phyloP scores from a whole-genome alignment of 2,113 vertebrate species.

The Agapornis roseicollis region DNA sequence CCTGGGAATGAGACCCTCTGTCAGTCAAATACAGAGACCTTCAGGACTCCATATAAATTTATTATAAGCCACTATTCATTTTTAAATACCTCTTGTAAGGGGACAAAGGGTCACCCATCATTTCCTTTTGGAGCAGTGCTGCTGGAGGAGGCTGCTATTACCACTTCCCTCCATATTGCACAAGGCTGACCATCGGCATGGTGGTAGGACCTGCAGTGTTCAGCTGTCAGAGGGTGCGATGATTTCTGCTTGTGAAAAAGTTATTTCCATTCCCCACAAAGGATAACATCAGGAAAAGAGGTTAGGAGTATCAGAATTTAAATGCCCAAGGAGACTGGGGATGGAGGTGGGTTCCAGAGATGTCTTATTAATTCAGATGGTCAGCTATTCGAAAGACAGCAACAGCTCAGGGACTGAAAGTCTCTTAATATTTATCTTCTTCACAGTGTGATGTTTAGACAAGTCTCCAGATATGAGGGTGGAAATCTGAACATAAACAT shows the following conservation, averaged over 20 bases:
- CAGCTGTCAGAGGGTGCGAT: background rate
- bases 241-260: background rate
- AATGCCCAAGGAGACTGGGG: background rate
- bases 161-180: background rate
- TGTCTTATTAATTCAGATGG: background rate
- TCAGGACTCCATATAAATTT: conserved; percentile 14
- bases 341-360: background rate
- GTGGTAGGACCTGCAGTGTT: background rate
- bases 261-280: background rate
- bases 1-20: background rate
- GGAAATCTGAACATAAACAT: background rate
- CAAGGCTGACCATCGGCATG: background rate
- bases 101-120: background rate
- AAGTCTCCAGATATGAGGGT: background rate
- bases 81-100: conserved; percentile 1
- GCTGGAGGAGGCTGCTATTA: background rate
- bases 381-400: background rate
- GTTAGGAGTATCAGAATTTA: background rate
- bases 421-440: conserved; percentile 8
- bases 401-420: background rate
- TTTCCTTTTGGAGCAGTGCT: background rate
- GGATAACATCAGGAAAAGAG: background rate
- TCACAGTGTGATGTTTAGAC: background rate
- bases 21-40: conserved; percentile 34
- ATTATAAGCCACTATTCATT: conserved; percentile 4